Percentiles rank a stretch among this genome's conserved stretches.
phyloP scores from a whole-genome alignment of 1,140 invertebrate species.

The Aphaenogaster ashmeadi region DNA sequence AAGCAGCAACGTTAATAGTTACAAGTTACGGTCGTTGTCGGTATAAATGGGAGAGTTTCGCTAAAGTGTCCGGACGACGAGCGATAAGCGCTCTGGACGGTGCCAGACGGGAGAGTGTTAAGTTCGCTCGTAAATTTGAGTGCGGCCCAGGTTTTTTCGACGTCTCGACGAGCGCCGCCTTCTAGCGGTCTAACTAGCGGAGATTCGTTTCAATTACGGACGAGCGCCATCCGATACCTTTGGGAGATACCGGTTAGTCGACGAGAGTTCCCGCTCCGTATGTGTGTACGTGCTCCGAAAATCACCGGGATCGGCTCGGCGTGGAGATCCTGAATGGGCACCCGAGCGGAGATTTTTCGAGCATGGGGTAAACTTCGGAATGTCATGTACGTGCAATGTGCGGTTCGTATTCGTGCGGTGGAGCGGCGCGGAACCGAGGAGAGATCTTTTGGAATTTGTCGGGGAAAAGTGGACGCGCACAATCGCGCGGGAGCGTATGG shows the following conservation, averaged over 20 bases:
- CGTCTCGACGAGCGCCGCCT: constrained; percentile 32
- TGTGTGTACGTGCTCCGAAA: constrained; percentile 39
- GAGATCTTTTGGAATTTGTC: constrained; percentile 57
- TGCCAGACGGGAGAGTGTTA: constrained; percentile 43
- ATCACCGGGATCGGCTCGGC: constrained; percentile 24
- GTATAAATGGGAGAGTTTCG: constrained; percentile 23
- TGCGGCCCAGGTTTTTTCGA: constrained; percentile 20
- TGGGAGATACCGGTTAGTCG: constrained; percentile 13
- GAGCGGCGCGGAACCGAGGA: background rate
- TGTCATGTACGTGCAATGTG: constrained; percentile 17
- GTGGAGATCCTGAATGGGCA: background rate
- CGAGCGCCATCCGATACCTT: background rate
- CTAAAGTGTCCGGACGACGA: constrained; percentile 32
- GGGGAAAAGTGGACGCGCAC: constrained; percentile 54
- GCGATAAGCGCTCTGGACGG: constrained; percentile 36
- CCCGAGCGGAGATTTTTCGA: constrained; percentile 44
- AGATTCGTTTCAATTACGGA: constrained; percentile 57
- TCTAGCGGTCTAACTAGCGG: constrained; percentile 36
- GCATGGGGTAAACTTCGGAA: constrained; percentile 4
- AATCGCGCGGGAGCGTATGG: constrained; percentile 51
- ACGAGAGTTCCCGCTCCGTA: background rate
- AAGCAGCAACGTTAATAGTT: constrained; percentile 43
- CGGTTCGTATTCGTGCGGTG: background rate
- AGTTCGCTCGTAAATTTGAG: constrained; percentile 54
- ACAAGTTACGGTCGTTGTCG: constrained; percentile 48